Evolutionary conservation across 2,888 invertebrate genomes (phyloP).

Genomic region (Agrypnus murinus): DNA sequence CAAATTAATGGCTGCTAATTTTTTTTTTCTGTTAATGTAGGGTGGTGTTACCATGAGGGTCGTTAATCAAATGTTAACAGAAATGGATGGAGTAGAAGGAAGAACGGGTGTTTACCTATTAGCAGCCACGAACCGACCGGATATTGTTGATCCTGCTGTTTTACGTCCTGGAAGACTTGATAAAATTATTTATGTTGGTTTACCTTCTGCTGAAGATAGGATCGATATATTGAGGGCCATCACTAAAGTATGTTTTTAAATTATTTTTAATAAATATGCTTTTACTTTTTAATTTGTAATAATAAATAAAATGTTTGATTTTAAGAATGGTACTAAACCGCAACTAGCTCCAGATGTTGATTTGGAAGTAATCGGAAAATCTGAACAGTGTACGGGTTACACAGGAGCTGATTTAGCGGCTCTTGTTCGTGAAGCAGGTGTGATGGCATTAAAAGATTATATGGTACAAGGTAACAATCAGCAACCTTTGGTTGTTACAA

Average conservation of each 20-base stretch:
- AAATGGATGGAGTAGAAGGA: conserved; percentile 98
- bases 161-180: conserved; percentile 92
- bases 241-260: conserved; percentile 80
- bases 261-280: too few relatives aligned
- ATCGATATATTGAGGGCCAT: conserved; percentile 91
- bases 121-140: conserved; percentile 97
- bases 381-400: conserved; percentile 83
- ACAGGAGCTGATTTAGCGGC: conserved; percentile 97
- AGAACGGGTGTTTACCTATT: conserved; percentile 95
- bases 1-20: background rate
- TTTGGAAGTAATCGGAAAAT: conserved; percentile 80
- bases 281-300: conserved; percentile 13
- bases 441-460: conserved; percentile 85
- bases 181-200: conserved; percentile 91
- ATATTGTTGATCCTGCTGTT: conserved; percentile 97
- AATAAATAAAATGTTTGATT: background rate
- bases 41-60: conserved; percentile 87
- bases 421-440: conserved; percentile 90
- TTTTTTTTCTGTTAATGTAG: conserved; percentile 60
- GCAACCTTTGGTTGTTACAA: conserved; percentile 75
- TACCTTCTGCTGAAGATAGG: conserved; percentile 87
- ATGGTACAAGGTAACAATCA: conserved; percentile 74
- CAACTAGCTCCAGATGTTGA: conserved; percentile 84
- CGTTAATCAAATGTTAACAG: conserved; percentile 97
- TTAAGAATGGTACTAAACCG: conserved; percentile 86